These are phyloP conservation scores for Drosophila buzzatii DNA, from an alignment of 2,888 invertebrate species.

Conservation along the genomic window DNA sequence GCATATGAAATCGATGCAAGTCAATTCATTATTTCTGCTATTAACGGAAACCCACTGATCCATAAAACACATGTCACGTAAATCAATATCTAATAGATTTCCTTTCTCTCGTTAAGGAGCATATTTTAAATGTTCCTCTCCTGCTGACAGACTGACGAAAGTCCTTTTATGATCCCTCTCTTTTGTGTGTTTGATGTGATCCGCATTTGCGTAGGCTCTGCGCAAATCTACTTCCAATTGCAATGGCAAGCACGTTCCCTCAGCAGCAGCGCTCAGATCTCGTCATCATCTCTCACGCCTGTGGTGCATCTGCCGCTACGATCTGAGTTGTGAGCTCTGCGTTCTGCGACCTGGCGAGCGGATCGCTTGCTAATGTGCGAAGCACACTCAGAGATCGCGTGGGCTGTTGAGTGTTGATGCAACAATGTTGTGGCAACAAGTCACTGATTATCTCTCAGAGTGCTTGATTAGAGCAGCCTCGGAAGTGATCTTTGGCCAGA, in stretches of 20 bases:
- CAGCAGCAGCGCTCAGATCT: conserved; percentile 36
- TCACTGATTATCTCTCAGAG: conserved; percentile 59
- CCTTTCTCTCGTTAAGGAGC: conserved; percentile 27
- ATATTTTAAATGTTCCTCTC: conserved; percentile 16
- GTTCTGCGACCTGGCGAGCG: conserved; percentile 33
- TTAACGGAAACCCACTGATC: conserved; percentile 38
- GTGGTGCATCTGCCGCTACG: conserved; percentile 62
- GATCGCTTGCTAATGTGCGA: conserved; percentile 67
- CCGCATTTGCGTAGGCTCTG: conserved; percentile 55
- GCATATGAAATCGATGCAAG: not conserved
- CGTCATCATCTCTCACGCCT: conserved; percentile 49
- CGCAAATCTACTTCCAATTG: conserved; percentile 28
- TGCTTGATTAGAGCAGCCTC: conserved; percentile 53
- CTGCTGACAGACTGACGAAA: conserved; percentile 9
- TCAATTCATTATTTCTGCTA: not conserved
- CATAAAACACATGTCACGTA: conserved; percentile 31
- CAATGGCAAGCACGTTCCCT: conserved; percentile 63
- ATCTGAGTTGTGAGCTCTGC: conserved; percentile 30
- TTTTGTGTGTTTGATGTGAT: conserved; percentile 58
- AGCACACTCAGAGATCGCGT: conserved; percentile 54
- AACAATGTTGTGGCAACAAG: conserved; percentile 59
- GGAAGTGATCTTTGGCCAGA: conserved; percentile 51
- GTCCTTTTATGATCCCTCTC: conserved; percentile 55
- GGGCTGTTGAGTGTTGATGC: conserved; percentile 49
- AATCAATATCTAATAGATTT: conserved; percentile 12